Evolutionary conservation across 2,888 invertebrate species (phyloP).

Genomic region (Drepanosiphum platanoidis): DNA sequence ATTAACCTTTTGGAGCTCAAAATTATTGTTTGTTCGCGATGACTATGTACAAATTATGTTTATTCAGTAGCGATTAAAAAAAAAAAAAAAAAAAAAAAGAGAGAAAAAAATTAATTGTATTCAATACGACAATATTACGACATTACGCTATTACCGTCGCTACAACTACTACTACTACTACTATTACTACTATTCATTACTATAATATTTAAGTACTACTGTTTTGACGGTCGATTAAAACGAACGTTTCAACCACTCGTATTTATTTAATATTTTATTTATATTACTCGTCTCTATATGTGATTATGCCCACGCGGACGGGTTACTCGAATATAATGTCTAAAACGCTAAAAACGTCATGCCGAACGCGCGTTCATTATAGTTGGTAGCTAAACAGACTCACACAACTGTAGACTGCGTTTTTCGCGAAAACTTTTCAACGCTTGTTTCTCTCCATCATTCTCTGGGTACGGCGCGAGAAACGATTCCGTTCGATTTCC

Average conservation of each 20-base stretch:
- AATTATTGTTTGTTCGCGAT: neutral
- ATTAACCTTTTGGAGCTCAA: neutral
- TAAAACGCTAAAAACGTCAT: too few species aligned
- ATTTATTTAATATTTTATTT: neutral
- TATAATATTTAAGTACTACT: too few species aligned
- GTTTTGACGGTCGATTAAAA: too few species aligned
- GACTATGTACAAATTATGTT: neutral
- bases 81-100: too few species aligned
- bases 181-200: neutral
- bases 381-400: too few species aligned
- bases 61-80: neutral
- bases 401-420: too few species aligned
- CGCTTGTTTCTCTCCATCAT: too few species aligned
- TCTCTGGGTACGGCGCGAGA: neutral
- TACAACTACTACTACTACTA: neutral
- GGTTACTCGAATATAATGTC: neutral
- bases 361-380: too few species aligned
- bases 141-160: neutral
- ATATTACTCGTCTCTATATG: neutral
- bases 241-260: too few species aligned
- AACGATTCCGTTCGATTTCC: neutral
- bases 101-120: neutral
- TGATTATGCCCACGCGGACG: neutral
- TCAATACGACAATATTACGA: neutral
- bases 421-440: too few species aligned